Percentiles rank a stretch among this genome's conserved stretches.
Evolutionary conservation across 35 echinoderm and acorn worm species (phyloP).

Genomic region (Heliocidaris erythrogramma): DNA sequence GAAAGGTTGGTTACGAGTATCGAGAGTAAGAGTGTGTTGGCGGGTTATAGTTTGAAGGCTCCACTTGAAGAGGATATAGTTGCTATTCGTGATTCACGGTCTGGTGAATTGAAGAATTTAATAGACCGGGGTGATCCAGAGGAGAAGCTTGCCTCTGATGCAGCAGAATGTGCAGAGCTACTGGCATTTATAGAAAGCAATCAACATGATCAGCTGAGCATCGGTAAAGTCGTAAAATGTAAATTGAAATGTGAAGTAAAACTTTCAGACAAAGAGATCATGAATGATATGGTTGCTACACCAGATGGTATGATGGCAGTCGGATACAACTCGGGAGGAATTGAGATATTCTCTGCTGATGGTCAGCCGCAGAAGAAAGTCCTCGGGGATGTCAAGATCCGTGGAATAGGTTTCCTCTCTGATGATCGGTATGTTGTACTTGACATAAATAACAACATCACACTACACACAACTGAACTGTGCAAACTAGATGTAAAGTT

Average conservation of each 20-base stretch:
- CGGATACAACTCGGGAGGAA: background rate
- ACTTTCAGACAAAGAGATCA: too few species aligned
- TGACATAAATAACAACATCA: background rate
- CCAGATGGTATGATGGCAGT: background rate
- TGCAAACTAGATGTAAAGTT: background rate
- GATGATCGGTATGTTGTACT: background rate
- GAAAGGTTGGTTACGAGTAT: background rate
- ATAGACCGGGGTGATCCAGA: background rate
- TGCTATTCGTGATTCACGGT: background rate
- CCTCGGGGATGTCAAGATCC: too few species aligned
- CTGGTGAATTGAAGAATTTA: background rate
- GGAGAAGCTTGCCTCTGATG: too few species aligned
- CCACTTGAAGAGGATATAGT: background rate
- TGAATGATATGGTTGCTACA: background rate
- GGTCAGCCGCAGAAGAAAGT: too few species aligned
- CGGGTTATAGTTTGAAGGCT: background rate
- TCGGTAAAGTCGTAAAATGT: too few species aligned
- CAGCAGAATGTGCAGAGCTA: too few species aligned
- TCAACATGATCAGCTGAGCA: too few species aligned
- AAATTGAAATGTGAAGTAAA: too few species aligned
- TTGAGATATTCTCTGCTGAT: background rate
- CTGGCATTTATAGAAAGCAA: too few species aligned
- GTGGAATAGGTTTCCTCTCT: too few species aligned
- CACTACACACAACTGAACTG: background rate
- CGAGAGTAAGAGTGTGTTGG: background rate